phyloP scores from a whole-genome alignment of 2,113 vertebrate genomes.

The Ictidomys tridecemlineatus region DNA sequence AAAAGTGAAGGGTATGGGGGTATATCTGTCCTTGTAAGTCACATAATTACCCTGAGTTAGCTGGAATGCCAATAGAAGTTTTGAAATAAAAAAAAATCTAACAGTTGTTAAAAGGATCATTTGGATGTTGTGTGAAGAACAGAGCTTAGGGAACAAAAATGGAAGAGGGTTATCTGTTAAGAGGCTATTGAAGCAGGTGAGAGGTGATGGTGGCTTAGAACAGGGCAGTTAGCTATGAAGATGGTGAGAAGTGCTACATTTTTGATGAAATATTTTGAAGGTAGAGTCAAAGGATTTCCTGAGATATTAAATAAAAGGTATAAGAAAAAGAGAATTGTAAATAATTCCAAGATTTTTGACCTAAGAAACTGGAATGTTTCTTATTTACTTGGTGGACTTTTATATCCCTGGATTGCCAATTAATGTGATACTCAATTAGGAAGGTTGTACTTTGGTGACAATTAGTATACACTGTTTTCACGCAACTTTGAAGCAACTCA shows the following conservation, averaged over 20 bases:
- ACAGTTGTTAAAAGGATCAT: neutral
- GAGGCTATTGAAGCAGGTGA: neutral
- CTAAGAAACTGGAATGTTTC: neutral
- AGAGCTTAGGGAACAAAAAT: neutral
- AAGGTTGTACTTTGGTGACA: neutral
- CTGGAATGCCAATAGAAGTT: neutral
- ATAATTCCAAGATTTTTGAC: neutral
- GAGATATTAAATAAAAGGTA: neutral
- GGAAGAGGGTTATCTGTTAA: neutral
- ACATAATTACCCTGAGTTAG: neutral
- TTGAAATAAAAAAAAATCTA: neutral
- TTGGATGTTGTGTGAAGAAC: neutral
- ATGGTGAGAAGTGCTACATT: neutral
- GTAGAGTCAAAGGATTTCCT: neutral
- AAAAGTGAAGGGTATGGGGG: neutral
- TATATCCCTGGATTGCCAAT: neutral
- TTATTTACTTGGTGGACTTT: neutral
- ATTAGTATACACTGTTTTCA: neutral
- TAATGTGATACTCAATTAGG: neutral
- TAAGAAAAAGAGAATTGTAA: neutral
- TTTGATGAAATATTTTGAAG: neutral
- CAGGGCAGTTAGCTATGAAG: neutral
- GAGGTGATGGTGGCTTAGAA: neutral
- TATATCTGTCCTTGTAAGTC: neutral
- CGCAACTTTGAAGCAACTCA: neutral